Evolutionary conservation across 1,140 invertebrate species (phyloP), one percentile per base, ranked within the genome.

Genomic region (Polypedilum pembai): DNA sequence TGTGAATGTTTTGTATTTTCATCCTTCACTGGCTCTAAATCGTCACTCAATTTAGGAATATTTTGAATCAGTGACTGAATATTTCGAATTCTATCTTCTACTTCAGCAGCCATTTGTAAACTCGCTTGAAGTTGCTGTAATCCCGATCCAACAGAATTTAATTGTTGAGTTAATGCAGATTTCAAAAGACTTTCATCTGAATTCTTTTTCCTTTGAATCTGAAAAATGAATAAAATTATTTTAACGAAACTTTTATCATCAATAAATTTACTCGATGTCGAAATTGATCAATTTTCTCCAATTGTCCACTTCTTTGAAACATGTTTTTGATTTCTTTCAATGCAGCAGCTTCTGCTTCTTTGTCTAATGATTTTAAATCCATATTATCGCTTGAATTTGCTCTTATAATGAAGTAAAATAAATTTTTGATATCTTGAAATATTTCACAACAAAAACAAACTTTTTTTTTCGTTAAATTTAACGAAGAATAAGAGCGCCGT

Each of bases 131-230:
- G 83, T 80, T 98, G 93, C 79, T 92, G 91, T n/a, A 99, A 87
- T 0, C 96, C 97, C 10, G 94, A 92, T 78, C 92, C 87, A 0
- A 99, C 96, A 0, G 96, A 96, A 85, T 99, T 97, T 56, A 99
- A 82, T 83, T 99, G 96, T 79, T 94, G 95, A 84, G 99, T 96
- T 85, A 99, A 95, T 7, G 95, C 95, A n/a, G 95, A 98, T 84
- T 99, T 98, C 17, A 99, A 83, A 87, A 98, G 93, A 12, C 96
- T 94, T 84, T 99, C 97, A 24, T 98, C 94, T 7, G 96, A 97
- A 0, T 94, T 94, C 84, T 98, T 92, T 76, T 95, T 94, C 17
- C 92, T 84, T 10, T 86, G 86, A 75, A 93, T 91, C 79, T 91
- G 81, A 75, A 80, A 78, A 3, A 7, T 79, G 78, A 40, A 15